Conservation (phyloP, 2,888 invertebrate genomes). For the Empis livida region DNA sequence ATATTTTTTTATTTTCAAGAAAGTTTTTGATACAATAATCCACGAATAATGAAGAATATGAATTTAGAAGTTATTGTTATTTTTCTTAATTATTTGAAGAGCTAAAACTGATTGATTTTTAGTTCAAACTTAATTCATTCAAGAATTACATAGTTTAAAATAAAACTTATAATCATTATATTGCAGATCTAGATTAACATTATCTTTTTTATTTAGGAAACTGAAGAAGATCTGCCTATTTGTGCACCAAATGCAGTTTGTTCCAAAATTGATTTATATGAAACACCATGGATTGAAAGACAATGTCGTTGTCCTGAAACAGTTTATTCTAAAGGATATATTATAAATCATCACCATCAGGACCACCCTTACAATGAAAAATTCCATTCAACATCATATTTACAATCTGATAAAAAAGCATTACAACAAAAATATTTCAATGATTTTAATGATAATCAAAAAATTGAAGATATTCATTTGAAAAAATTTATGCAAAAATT, state of each 20-base stretch:
- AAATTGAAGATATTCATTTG: conserved; percentile 27
- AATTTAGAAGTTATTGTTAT: no score
- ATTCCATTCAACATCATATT: conserved; percentile 8
- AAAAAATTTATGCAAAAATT: conserved; percentile 32
- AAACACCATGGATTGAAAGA: conserved; percentile 74
- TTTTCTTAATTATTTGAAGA: no score
- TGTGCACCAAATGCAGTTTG: conserved; percentile 70
- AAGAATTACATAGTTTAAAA: no score
- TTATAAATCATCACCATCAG: conserved; percentile 2
- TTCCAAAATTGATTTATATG: conserved; percentile 78
- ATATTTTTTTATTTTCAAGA: no score
- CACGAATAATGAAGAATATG: no score
- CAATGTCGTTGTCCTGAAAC: conserved; percentile 64
- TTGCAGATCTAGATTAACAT: not conserved
- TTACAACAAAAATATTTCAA: conserved; percentile 24
- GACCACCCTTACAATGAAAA: conserved; percentile 15
- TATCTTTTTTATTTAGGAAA: conserved; percentile 43
- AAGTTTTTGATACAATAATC: no score
- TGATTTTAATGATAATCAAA: conserved; percentile 22
- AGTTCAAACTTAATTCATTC: no score
- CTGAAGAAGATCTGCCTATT: conserved; percentile 66
- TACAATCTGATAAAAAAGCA: not conserved
- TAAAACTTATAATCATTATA: no score
- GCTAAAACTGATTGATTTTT: no score
- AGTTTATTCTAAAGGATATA: conserved; percentile 4